Evolutionary conservation across 2,888 invertebrate species (phyloP), one percentile per base, ranked within the genome.

Genomic region (Harmothoe impar): DNA sequence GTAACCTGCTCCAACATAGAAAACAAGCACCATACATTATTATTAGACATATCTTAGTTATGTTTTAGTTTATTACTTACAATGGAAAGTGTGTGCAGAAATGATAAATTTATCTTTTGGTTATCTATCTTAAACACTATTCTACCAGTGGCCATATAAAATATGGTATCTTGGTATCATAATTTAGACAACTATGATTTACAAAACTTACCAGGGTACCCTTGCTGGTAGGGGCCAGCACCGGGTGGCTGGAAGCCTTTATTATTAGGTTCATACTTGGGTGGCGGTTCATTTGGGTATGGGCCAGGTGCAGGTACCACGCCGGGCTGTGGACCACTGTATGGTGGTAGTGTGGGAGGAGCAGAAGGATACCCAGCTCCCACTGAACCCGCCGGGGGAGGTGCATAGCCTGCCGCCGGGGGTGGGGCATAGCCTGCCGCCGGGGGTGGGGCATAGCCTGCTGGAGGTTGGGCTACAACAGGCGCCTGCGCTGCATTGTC

Each of bases 211-310:
- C 43, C 43, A 43, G 43, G 43, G 43, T 43, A 43, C 5, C 43
- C 43, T 43, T 43, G 43, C 10, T 25, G 88, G 54, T 56, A 56
- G 0, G 31, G 52, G 23, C 17, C 56, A 17, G 54, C 23, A 54
- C 17, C 54, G 20, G 51, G 31, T 29, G 88, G 54, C 88, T 54
- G 84, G 33, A 23, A 17, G 84, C 5, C n/a, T 15, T 31, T 90
- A 52, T 86, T 91, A 1, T 85, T 72, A 0, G 81, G 90, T 33
- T 89, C 91, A 90, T 91, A 91, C 35, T 90, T 91, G 31, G 91
- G 91, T 3, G 91, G 91, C 20, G 91, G 85, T 43, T 91, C 91
- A 20, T 52, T 15, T 10, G 91, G 90, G 29, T 54, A 90, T 3
- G 31, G 52, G 17, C 62, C 56, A 51, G 43, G 77, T 7, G 51